Percentiles rank a stretch among this genome's conserved stretches.
phyloP scores from a whole-genome alignment of 2,113 vertebrate genomes.

The Lontra canadensis region DNA sequence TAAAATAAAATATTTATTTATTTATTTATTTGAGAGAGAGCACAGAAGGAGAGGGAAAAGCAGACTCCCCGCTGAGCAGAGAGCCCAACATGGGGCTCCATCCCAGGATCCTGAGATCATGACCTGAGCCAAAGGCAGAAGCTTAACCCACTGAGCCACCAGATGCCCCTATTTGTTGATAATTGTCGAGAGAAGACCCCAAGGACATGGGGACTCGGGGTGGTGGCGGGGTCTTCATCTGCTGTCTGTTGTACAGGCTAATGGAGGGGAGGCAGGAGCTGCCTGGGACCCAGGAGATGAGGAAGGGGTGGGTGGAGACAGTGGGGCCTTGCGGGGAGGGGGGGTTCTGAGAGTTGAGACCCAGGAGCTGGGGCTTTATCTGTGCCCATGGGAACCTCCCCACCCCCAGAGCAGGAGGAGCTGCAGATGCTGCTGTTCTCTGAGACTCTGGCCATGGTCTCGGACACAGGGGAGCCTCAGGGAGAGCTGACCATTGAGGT shows the following conservation, averaged over 20 bases:
- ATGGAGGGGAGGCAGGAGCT: neutral
- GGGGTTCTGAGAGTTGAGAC: neutral
- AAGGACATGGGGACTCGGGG: neutral
- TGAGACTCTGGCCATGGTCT: slow-evolving; percentile 86
- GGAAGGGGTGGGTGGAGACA: neutral
- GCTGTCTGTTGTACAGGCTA: neutral
- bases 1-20: neutral
- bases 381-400: neutral
- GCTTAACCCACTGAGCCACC: neutral
- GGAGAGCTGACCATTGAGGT: slow-evolving; percentile 86
- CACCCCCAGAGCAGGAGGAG: slow-evolving; percentile 46
- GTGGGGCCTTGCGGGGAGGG: neutral
- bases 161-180: neutral
- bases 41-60: neutral
- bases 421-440: slow-evolving; percentile 79
- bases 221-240: neutral
- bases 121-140: neutral
- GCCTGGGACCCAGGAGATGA: neutral
- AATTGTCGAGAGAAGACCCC: neutral
- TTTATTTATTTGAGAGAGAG: neutral
- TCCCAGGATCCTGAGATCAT: neutral
- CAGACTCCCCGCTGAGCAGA: neutral
- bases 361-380: neutral
- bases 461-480: slow-evolving; percentile 79
- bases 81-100: neutral